These are phyloP conservation scores for Phyllotreta cruciferae DNA, from an alignment of 2,888 invertebrate genomes.

Conservation along the genomic window DNA sequence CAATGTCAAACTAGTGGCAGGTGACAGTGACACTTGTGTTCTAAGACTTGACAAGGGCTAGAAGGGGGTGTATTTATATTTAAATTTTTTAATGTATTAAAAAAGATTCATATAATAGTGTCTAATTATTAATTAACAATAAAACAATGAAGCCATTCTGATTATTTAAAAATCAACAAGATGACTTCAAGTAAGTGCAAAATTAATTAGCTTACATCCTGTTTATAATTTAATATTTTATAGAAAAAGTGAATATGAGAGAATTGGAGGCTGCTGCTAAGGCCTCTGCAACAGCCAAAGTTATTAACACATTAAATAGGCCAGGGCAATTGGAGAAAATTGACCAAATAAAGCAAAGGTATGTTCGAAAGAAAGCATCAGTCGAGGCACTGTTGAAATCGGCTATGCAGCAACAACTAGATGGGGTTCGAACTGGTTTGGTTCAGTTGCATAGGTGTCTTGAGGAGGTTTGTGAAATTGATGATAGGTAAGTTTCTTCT, in stretches of 20 bases:
- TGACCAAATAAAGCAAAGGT: slow-evolving; percentile 78
- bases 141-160: too few species aligned
- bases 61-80: too few species aligned
- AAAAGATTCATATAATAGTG: too few species aligned
- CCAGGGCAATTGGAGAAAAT: slow-evolving; percentile 95
- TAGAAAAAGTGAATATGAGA: slow-evolving; percentile 62
- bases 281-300: slow-evolving; percentile 80
- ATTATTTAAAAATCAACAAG: background rate
- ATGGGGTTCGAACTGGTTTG: slow-evolving; percentile 93
- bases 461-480: slow-evolving; percentile 81
- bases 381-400: slow-evolving; percentile 96
- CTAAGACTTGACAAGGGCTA: too few species aligned
- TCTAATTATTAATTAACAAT: too few species aligned
- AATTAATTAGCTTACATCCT: background rate
- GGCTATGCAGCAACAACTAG: slow-evolving; percentile 97
- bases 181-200: slow-evolving; percentile 7
- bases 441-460: slow-evolving; percentile 87
- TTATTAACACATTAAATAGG: slow-evolving; percentile 90
- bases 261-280: slow-evolving; percentile 81
- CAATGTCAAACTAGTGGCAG: too few species aligned
- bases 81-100: too few species aligned
- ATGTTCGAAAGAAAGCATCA: slow-evolving; percentile 82
- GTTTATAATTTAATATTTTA: slow-evolving; percentile 1
- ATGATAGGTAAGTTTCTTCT: slow-evolving; percentile 59
- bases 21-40: too few species aligned